Percentiles rank a stretch among this genome's conserved stretches.
These are phyloP conservation scores for Sarcophaga variegata DNA, from an alignment of 2,888 invertebrate genomes.

Conservation along the genomic window DNA sequence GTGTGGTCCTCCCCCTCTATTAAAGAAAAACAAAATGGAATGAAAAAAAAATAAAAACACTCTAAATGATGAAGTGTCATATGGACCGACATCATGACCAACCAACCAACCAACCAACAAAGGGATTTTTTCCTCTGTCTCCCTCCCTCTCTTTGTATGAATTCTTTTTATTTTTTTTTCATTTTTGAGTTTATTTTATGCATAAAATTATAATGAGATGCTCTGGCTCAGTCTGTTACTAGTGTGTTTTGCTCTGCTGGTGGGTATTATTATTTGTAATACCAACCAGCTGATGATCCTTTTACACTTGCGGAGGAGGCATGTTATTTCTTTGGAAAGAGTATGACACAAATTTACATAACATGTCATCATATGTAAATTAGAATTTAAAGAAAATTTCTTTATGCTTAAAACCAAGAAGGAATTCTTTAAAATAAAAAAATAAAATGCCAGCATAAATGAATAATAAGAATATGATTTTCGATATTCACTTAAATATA, in stretches of 20 bases:
- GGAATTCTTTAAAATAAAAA: background rate
- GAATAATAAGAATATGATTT: background rate
- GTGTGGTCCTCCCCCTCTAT: constrained; percentile 26
- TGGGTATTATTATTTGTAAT: background rate
- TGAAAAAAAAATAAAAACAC: background rate
- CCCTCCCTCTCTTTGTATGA: too few species aligned
- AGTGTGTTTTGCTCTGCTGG: background rate
- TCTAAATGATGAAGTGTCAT: background rate
- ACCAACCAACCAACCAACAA: background rate
- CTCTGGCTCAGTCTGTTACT: background rate
- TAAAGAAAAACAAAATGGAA: background rate
- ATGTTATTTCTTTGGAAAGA: background rate
- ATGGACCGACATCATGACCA: constrained; percentile 9
- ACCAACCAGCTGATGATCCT: constrained; percentile 23
- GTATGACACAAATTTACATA: constrained; percentile 22
- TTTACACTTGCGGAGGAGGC: constrained; percentile 3
- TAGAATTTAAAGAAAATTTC: background rate
- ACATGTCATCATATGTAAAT: constrained; percentile 16
- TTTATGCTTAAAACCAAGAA: background rate
- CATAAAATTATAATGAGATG: background rate
- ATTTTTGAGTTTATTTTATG: background rate
- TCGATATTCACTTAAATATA: too few species aligned
- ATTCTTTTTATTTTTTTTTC: too few species aligned
- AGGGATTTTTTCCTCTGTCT: background rate
- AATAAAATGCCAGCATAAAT: background rate